Evolutionary conservation across 2,888 invertebrate species (phyloP), one percentile per base, ranked within the genome.

Genomic region (Drosophila antonietae): DNA sequence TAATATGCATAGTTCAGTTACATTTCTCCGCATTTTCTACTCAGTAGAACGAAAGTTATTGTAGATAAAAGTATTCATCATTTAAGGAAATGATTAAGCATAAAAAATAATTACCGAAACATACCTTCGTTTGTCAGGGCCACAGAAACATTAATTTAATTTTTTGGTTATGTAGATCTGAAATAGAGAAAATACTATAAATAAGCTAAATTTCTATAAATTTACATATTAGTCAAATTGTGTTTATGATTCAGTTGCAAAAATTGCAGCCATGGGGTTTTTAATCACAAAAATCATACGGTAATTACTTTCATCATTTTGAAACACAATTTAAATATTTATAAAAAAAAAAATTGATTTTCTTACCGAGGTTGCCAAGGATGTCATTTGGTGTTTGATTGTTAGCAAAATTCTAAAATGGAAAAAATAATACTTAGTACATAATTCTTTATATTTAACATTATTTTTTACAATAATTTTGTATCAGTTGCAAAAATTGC

Each of bases 41-140:
- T 88, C 88, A 81, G 86, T 85, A 86, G 86, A 86, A 86, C 86
- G 88, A 86, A 86, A 86, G 86, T 86, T 86, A 86, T 20, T 20
- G 10, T 43, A 33, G 63, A 74, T 75, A 63, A 74, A 62, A 53
- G 70, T 85, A 64, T 71, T 88, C 86, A 86, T 86, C 88, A 86
- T 52, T 52, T 61, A 14, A 73, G n/a, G 3, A 33, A n/a, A 10
- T 3, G 15, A 7, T 31, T n/a, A 43, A 20, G 0, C 4, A 6
- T 41, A 7, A n/a, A n/a, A 14, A 43, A 43, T 1, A 52, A 58
- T 12, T 4, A 7, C 2, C 10, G 5, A 63, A 28, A 39, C 35
- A 52, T 74, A 70, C 70, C 78, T 33, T 28, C 28, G 1, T 4
- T 37, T 3, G 0, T 35, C 1, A 33, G 15, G 12, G 2, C 8